Base-by-base conservation (phyloP, 1,140 invertebrate species). In the Pachypeltis micranthus region DNA sequence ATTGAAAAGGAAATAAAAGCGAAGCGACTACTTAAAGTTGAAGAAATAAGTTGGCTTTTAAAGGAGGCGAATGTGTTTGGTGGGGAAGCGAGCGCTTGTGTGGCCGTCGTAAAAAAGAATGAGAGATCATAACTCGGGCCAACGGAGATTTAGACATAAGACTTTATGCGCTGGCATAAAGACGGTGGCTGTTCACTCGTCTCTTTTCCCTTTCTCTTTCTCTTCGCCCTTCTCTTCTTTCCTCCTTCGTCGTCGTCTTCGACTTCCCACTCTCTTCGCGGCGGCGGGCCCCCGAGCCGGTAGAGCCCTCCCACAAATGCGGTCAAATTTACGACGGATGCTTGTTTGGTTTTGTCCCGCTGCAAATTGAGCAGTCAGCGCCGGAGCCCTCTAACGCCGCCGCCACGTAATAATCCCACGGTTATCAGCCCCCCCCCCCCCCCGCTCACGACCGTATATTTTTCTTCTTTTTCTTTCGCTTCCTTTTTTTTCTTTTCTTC, bases 241-340 rank as follows among this genome's bases (percentile, higher is more conserved):
- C 24, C 58, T 60, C 23, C 58, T 28, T 24, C 25, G 16, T 4
- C 54, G 7, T 26, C 27, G 27, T 28, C 25, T 27, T 24, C n/a
- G 16, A 44, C 25, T 61, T 44, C 34, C 14, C 31, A n/a, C 47
- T 34, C 56, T 44, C 57, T 23, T 58, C 12, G 10, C 31, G 29
- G 47, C 59, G 39, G 47, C 47, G 29, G 25, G 39, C 59, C 60
- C 59, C 31, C 31, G n/a, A n/a, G 26, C n/a, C 28, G 26, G 57
- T 19, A 10, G 10, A 27, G 61, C 39, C 60, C 60, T 62, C 60
- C 60, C 60, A 62, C 60, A 62, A 62, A 44, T 47, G 31, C 31
- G 59, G 31, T 47, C 60, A 62, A 62, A 62, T 62, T 62, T 62
- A 62, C 60, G 60, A 62, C 44, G 60, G 60, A 44, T 62, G 44